Conservation (phyloP, 2,888 invertebrate genomes). For the Rotaria macrura region DNA sequence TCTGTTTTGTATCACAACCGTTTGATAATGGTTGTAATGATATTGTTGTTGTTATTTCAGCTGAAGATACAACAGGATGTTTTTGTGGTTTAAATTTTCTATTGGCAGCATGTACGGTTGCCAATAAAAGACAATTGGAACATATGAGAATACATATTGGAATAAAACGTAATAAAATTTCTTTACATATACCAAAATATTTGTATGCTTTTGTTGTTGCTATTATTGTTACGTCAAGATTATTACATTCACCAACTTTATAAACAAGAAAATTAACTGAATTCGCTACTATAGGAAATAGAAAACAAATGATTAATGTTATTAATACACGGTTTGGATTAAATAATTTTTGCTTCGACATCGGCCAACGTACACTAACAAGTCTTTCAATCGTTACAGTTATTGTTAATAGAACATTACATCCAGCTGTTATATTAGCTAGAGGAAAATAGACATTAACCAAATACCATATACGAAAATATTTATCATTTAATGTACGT, state of each 20-base stretch:
- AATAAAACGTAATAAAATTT: constrained; percentile 25
- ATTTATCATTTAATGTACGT: constrained; percentile 27
- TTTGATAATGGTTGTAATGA: neutral
- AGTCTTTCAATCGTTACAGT: constrained; percentile 31
- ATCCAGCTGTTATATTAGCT: constrained; percentile 29
- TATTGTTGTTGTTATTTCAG: neutral
- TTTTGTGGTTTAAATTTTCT: constrained; percentile 20
- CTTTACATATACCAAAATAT: constrained; percentile 26
- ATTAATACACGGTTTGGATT: constrained; percentile 19
- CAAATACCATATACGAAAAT: constrained; percentile 24
- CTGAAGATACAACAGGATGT: neutral
- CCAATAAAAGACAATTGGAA: constrained; percentile 25
- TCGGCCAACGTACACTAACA: constrained; percentile 31
- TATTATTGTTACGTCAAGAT: constrained; percentile 14
- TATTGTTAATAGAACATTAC: constrained; percentile 28
- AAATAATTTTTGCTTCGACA: constrained; percentile 26
- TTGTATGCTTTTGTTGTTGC: constrained; percentile 16
- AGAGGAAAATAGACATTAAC: constrained; percentile 31
- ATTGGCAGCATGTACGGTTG: constrained; percentile 25
- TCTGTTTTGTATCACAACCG: neutral
- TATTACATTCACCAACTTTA: constrained; percentile 26
- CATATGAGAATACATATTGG: constrained; percentile 27
- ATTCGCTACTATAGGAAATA: constrained; percentile 27
- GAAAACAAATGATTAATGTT: constrained; percentile 24
- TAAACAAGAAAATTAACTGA: constrained; percentile 31